Evolutionary conservation across 1,140 invertebrate species (phyloP), one percentile per base, ranked within the genome.

Genomic region (Drosophila albomicans): DNA sequence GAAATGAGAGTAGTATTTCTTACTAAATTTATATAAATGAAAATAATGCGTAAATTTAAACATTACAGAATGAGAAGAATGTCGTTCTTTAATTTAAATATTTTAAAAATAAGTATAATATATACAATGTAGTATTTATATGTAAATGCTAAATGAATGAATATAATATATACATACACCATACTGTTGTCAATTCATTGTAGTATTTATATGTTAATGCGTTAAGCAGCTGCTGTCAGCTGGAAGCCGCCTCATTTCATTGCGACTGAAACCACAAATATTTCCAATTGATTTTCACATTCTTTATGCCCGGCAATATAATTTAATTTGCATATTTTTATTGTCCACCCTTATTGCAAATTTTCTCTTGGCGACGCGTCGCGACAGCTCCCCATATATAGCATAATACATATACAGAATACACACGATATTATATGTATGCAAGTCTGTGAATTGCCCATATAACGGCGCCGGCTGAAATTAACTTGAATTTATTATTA

Each of bases 391-490:
- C 32, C 20, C 61, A 25, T 64, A 43, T 54, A 64, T 43, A 38
- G 20, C 30, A 35, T 32, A 11, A n/a, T 30, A 61, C n/a, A 61
- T 11, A 66, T 15, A 25, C 49, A 51, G 43, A 7, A 25, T 57
- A 51, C 16, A 59, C 13, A 38, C 49, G 8, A 45, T 46, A 65
- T 8, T 57, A 16, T 32, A 32, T 58, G 20, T 63, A 16, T 62
- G 15, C 5, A 64, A 15, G 61, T 63, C 58, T 72, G 74, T 48
- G 54, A 73, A 67, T 68, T 74, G 80, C 45, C 64, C 77, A 85
- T 88, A 88, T 88, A 88, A 88, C 85, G 85, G 85, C 85, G 85
- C 85, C 85, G 81, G 48, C 78, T 89, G 84, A 76, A 87, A 84
- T 88, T 87, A 87, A 88, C 63, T 80, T 81, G 78, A 81, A 85